A percentile compares a stretch with the other conserved stretches of the same genome.
Evolutionary conservation across 1,140 invertebrate genomes (phyloP).

Genomic region (Papilio machaon): DNA sequence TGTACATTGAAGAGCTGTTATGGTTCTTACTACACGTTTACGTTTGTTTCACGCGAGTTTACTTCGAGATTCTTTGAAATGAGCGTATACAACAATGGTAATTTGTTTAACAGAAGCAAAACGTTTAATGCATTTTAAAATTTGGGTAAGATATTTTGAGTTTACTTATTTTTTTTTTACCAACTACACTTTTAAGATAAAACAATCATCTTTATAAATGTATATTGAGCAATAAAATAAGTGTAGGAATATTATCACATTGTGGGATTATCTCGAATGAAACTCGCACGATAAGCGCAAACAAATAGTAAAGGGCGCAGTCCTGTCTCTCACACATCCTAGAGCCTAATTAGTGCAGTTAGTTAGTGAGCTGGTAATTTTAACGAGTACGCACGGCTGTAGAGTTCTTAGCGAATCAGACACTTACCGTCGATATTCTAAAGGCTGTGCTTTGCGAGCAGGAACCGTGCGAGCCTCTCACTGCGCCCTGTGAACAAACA

Average conservation of each 20-base stretch:
- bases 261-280: not conserved
- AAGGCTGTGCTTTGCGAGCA: conserved; percentile 43
- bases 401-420: conserved; percentile 40
- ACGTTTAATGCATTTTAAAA: not conserved
- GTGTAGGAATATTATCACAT: not conserved
- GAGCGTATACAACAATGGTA: not conserved
- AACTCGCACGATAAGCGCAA: not conserved
- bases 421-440: conserved; percentile 60
- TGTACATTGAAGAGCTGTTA: conserved; percentile 37
- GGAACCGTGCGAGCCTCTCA: conserved; percentile 45
- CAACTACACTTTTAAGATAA: not conserved
- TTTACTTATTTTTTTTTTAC: not conserved
- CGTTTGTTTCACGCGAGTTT: not conserved
- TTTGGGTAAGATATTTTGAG: not conserved
- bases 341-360: conserved; percentile 46
- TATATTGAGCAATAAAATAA: not conserved
- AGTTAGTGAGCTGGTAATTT: conserved; percentile 45
- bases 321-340: conserved; percentile 37
- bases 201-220: not conserved
- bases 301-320: conserved; percentile 27
- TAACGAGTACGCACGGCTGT: conserved; percentile 39
- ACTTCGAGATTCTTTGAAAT: not conserved
- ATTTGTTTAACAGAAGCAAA: not conserved
- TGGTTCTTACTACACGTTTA: conserved; percentile 8
- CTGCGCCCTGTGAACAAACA: conserved; percentile 58